Evolutionary conservation across 2,113 vertebrate genomes (phyloP).

Genomic region (Nansenia antarctica): DNA sequence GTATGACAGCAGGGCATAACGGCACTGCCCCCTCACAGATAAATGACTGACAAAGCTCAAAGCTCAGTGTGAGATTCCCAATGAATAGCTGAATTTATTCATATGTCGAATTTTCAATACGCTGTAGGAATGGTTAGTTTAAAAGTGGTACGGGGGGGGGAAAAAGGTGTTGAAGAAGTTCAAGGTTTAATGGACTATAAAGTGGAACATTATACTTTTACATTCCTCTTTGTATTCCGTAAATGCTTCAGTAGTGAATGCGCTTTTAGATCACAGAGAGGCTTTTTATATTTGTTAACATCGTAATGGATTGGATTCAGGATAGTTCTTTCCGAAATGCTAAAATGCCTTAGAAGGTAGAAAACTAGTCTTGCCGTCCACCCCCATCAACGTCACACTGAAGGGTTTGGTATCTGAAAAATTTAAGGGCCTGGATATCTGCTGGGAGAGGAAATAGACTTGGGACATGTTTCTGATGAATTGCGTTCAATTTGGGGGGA

Average conservation of each 20-base stretch:
- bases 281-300: too few species aligned
- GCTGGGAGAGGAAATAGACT: not conserved
- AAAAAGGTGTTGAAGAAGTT: too few species aligned
- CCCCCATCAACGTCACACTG: not conserved
- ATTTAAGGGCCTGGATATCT: not conserved
- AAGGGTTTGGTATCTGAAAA: slow-evolving; percentile 4
- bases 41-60: slow-evolving; percentile 12
- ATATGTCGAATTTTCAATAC: not conserved
- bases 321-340: too few species aligned
- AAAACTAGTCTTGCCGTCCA: too few species aligned
- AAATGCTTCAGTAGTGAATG: too few species aligned
- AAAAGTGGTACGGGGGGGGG: not conserved
- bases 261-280: too few species aligned
- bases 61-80: slow-evolving; percentile 2
- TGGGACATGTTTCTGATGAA: slow-evolving; percentile 14
- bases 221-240: too few species aligned
- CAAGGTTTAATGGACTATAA: too few species aligned
- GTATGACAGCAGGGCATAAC: not conserved
- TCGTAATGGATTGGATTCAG: too few species aligned
- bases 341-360: not conserved
- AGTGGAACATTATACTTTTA: too few species aligned
- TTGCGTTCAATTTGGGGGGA: slow-evolving; percentile 10
- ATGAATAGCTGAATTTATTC: not conserved
- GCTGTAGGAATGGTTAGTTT: slow-evolving; percentile 6
- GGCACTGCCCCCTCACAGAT: not conserved